Evolutionary conservation across 2,888 invertebrate species (phyloP).

Genomic region (Habrosyne pyritoides): DNA sequence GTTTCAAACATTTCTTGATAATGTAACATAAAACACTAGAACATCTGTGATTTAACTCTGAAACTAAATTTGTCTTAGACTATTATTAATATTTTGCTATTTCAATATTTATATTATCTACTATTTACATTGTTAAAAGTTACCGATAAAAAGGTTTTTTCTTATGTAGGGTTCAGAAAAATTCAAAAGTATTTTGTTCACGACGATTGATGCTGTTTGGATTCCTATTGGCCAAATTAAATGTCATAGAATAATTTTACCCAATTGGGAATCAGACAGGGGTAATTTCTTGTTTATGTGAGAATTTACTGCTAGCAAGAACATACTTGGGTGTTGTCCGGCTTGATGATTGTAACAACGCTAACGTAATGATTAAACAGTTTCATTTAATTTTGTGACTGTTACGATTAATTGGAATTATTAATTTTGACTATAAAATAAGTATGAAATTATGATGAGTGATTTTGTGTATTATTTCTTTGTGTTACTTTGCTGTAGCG

Average conservation of each 20-base stretch:
- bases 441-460: conserved; percentile 81
- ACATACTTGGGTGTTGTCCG: conserved; percentile 75
- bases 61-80: no score
- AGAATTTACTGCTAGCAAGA: conserved; percentile 19
- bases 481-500: conserved; percentile 70
- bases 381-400: conserved; percentile 61
- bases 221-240: neutral
- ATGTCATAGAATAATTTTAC: neutral
- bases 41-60: no score
- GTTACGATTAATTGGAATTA: conserved; percentile 36
- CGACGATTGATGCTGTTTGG: neutral
- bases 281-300: neutral
- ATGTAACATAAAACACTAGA: no score
- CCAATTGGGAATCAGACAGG: neutral
- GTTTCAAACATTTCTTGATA: no score
- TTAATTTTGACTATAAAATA: conserved; percentile 33
- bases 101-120: no score
- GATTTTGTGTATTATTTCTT: conserved; percentile 67
- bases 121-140: no score
- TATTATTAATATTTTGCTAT: no score
- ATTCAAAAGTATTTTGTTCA: neutral
- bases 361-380: conserved; percentile 78
- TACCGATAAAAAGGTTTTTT: no score
- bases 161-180: neutral
- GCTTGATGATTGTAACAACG: conserved; percentile 65